A percentile compares a stretch with the other conserved stretches of the same genome.
phyloP scores from a whole-genome alignment of 2,888 invertebrate species.

The Cryptocephalus moraei region DNA sequence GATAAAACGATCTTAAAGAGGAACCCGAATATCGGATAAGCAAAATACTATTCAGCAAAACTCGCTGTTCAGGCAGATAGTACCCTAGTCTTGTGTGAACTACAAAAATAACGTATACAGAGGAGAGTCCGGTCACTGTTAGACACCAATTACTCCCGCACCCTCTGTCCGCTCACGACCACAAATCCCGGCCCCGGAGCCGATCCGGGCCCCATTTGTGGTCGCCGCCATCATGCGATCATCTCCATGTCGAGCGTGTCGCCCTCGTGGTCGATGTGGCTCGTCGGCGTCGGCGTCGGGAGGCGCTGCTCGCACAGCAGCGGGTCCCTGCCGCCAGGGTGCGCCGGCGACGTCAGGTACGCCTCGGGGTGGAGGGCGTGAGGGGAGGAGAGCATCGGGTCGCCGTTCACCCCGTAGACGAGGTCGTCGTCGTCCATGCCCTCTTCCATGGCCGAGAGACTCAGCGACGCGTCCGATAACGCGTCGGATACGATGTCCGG shows the following conservation, averaged over 20 bases:
- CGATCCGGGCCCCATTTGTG: slow-evolving; percentile 4
- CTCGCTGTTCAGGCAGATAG: slow-evolving; percentile 3
- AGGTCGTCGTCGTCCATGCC: slow-evolving; percentile 41
- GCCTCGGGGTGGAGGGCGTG: slow-evolving; percentile 50
- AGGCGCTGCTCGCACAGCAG: slow-evolving; percentile 44
- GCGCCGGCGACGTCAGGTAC: slow-evolving; percentile 48
- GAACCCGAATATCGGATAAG: slow-evolving; percentile 4
- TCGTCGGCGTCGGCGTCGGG: slow-evolving; percentile 39
- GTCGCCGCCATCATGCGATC: slow-evolving; percentile 38
- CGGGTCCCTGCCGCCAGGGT: slow-evolving; percentile 50
- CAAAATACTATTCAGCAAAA: slow-evolving; percentile 1
- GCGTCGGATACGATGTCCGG: slow-evolving; percentile 44
- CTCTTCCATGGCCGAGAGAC: slow-evolving; percentile 54
- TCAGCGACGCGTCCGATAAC: slow-evolving; percentile 44
- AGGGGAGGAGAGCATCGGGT: slow-evolving; percentile 41
- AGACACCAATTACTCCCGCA: slow-evolving; percentile 9
- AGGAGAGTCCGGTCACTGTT: slow-evolving; percentile 10
- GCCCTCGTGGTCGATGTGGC: slow-evolving; percentile 39
- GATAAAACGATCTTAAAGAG: neutral
- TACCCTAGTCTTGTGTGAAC: slow-evolving; percentile 4
- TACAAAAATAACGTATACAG: slow-evolving; percentile 10
- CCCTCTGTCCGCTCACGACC: too few species aligned
- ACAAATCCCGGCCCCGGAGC: slow-evolving; percentile 3
- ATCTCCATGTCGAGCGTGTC: slow-evolving; percentile 46
- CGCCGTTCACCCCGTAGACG: slow-evolving; percentile 34